Conservation (phyloP, 35 echinoderm and acorn worm genomes). For the Acanthaster planci region DNA sequence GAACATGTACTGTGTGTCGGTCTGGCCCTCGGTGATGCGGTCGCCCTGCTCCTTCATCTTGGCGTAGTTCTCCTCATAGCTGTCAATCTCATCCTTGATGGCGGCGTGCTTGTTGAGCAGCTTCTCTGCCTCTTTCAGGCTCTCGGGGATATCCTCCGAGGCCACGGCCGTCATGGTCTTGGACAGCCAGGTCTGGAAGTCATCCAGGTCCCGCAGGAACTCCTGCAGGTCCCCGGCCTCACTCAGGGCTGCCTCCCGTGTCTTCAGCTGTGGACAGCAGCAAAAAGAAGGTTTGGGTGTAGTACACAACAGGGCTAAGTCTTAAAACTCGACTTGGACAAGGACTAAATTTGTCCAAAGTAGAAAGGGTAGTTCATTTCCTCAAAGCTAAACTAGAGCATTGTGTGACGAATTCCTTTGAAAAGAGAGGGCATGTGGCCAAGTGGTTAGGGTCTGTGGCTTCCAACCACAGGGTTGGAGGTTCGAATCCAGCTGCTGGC, state of each 20-base stretch:
- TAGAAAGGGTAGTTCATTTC: no score
- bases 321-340: no score
- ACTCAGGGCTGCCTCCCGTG: constrained; percentile 87
- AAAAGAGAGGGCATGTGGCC: no score
- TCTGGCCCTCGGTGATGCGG: constrained; percentile 92
- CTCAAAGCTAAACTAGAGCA: no score
- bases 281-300: not conserved
- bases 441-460: no score
- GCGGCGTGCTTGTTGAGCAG: constrained; percentile 97
- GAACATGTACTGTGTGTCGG: constrained; percentile 99
- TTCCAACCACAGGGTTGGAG: no score
- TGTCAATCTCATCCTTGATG: constrained; percentile 98
- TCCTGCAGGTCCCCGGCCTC: constrained; percentile 97
- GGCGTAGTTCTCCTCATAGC: constrained; percentile 98
- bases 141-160: constrained; percentile 95
- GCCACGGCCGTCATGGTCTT: constrained; percentile 93
- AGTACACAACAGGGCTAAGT: not conserved
- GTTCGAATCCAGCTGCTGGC: no score
- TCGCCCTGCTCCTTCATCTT: constrained; percentile 97
- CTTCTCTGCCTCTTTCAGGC: constrained; percentile 92
- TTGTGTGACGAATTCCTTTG: no score
- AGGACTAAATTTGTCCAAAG: no score
- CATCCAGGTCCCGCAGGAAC: constrained; percentile 98
- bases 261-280: constrained; percentile 81
- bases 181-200: constrained; percentile 98